Evolutionary conservation across 2,113 vertebrate species (phyloP).

Genomic region (Mus spicilegus): DNA sequence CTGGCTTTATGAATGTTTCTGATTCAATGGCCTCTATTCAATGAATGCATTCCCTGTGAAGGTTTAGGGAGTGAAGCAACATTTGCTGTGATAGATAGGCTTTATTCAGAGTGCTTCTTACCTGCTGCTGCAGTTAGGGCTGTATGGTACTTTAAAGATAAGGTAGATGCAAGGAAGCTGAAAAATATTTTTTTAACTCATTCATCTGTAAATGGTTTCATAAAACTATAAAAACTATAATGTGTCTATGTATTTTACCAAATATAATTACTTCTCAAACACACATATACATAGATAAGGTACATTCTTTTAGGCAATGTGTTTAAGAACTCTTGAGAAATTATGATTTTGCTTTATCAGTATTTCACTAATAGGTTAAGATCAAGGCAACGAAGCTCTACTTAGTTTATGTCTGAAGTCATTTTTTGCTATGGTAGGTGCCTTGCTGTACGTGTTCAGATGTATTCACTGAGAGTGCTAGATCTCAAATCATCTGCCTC

Average conservation of each 20-base stretch:
- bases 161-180: background rate
- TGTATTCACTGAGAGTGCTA: background rate
- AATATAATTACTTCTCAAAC: constrained; percentile 23
- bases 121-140: background rate
- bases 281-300: background rate
- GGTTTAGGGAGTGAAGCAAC: background rate
- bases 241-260: background rate
- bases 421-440: background rate
- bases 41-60: background rate
- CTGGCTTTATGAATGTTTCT: background rate
- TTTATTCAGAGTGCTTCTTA: background rate
- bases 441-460: background rate
- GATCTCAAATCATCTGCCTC: background rate
- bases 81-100: constrained; percentile 37
- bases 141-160: constrained; percentile 51
- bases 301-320: background rate
- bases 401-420: background rate
- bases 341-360: background rate
- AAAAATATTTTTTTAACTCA: constrained; percentile 50
- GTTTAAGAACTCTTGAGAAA: background rate
- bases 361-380: background rate
- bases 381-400: background rate
- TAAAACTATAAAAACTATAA: constrained; percentile 14
- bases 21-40: background rate
- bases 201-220: background rate